Evolutionary conservation across 2,797 vertebrate species (phyloP).

Genomic region (Myotis planiceps): DNA sequence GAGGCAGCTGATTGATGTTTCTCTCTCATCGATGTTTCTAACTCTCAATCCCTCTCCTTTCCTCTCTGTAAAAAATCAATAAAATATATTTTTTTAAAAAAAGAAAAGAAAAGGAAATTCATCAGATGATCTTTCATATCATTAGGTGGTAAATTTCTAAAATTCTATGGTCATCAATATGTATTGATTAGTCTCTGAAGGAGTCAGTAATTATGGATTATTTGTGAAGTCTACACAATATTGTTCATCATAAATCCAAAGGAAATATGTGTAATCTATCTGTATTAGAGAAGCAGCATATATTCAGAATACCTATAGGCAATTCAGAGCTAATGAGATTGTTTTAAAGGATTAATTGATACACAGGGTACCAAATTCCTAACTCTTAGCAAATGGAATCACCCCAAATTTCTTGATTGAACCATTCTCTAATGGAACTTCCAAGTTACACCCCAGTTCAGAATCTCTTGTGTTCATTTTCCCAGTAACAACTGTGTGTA

Average conservation of each 20-base stretch:
- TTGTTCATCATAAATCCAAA: background rate
- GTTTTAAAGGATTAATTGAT: background rate
- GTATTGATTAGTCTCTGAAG: background rate
- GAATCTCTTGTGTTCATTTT: constrained; percentile 23
- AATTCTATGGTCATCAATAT: background rate
- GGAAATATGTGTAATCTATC: background rate
- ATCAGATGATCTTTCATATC: background rate
- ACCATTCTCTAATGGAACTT: background rate
- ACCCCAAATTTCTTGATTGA: background rate
- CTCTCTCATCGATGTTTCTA: too few species aligned
- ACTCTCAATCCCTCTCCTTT: too few species aligned
- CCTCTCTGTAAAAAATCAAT: too few species aligned
- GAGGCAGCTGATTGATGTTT: too few species aligned
- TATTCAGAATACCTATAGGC: background rate
- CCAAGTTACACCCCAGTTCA: background rate
- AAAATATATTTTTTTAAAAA: too few species aligned
- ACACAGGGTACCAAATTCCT: background rate
- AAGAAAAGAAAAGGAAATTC: background rate
- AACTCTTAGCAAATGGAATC: background rate
- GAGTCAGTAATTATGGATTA: background rate
- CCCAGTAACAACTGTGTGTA: background rate
- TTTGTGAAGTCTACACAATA: background rate
- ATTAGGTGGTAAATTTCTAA: background rate
- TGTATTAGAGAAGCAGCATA: background rate
- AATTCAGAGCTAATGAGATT: background rate